phyloP scores from a whole-genome alignment of 2,113 vertebrate genomes.

The Bufo bufo region DNA sequence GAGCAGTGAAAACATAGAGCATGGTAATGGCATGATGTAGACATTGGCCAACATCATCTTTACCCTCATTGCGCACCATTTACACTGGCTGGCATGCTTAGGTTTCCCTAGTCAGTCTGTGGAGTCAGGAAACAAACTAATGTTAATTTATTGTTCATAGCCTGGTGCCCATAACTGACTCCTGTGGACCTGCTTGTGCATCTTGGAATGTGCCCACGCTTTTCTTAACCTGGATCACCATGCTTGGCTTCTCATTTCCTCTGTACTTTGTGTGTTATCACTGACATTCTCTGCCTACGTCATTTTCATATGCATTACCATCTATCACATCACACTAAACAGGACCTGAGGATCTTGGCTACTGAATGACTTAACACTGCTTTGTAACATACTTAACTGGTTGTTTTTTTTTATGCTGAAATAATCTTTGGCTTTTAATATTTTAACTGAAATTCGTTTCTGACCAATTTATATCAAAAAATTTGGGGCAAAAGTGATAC shows the following conservation, averaged over 20 bases:
- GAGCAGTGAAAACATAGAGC: slow-evolving; percentile 95
- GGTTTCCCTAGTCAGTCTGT: not conserved
- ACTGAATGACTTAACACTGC: not conserved
- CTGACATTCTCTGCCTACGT: slow-evolving; percentile 56
- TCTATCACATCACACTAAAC: not conserved
- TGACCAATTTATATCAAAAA: not conserved
- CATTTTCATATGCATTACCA: not conserved
- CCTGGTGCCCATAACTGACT: not conserved
- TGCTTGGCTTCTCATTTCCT: slow-evolving; percentile 59
- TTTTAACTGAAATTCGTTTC: not conserved
- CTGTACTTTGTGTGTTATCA: slow-evolving; percentile 2
- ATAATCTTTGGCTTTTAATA: not conserved
- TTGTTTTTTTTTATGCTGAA: not conserved
- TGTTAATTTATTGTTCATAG: slow-evolving; percentile 7
- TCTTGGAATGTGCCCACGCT: slow-evolving; percentile 60
- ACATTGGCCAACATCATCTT: slow-evolving; percentile 59
- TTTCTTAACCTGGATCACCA: slow-evolving; percentile 61
- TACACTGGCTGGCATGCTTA: slow-evolving; percentile 26
- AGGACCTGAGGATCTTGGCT: not conserved
- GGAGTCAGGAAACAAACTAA: not conserved
- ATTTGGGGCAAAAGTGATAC: not conserved
- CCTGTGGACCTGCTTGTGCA: slow-evolving; percentile 35
- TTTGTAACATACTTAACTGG: not conserved
- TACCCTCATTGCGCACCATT: not conserved
- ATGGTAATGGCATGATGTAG: slow-evolving; percentile 82